These are phyloP conservation scores for Brachyopa scutellaris DNA, from an alignment of 2,888 invertebrate genomes.

Conservation along the genomic window DNA sequence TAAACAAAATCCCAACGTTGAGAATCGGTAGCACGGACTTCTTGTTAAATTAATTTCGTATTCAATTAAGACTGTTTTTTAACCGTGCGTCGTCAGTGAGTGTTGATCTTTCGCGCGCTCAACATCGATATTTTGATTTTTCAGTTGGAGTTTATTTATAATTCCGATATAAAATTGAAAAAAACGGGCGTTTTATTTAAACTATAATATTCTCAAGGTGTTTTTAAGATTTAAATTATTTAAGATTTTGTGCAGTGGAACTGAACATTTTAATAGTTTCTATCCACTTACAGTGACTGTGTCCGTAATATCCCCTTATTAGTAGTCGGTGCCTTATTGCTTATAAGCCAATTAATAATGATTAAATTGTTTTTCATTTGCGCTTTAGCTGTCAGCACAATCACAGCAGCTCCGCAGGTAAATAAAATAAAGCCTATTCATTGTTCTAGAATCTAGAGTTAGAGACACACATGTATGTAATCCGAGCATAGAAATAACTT, in stretches of 20 bases:
- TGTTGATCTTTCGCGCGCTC: conserved; percentile 41
- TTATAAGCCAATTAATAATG: conserved; percentile 36
- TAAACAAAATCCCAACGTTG: conserved; percentile 9
- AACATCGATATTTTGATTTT: conserved; percentile 29
- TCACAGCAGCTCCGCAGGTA: conserved; percentile 55
- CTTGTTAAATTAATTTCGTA: conserved; percentile 49
- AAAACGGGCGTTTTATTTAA: conserved; percentile 8
- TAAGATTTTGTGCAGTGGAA: not conserved
- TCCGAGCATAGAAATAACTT: too few relatives aligned
- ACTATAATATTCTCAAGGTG: not conserved
- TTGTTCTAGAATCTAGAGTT: too few relatives aligned
- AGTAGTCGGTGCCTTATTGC: not conserved
- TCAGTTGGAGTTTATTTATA: conserved; percentile 17
- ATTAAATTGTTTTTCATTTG: conserved; percentile 45
- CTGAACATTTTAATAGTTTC: too few relatives aligned
- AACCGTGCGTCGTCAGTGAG: conserved; percentile 51
- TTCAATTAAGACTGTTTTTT: conserved; percentile 43
- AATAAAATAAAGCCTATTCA: too few relatives aligned
- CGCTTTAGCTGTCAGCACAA: conserved; percentile 47
- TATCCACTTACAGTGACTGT: conserved; percentile 9
- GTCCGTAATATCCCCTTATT: not conserved
- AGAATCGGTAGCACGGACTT: conserved; percentile 60
- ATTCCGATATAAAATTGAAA: not conserved
- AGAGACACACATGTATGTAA: too few relatives aligned
- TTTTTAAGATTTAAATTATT: not conserved